Conservation (phyloP, 2,888 invertebrate species). For the Ichneumoninae sp. region DNA sequence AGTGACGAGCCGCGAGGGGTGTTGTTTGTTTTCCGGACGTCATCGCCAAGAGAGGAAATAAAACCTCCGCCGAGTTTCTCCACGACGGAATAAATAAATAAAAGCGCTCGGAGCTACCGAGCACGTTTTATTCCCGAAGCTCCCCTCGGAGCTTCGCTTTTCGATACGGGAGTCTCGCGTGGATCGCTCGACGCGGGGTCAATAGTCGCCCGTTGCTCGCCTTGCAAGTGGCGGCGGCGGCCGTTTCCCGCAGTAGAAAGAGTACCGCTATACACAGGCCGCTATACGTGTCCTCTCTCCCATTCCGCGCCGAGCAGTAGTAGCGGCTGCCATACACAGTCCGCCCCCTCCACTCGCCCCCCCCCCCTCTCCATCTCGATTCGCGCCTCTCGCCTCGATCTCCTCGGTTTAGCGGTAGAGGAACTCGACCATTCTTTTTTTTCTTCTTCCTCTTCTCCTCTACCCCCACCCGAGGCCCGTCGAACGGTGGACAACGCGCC, state of each 20-base stretch:
- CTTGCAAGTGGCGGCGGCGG: slow-evolving; percentile 77
- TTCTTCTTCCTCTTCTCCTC: slow-evolving; percentile 66
- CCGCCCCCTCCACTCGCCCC: slow-evolving; percentile 58
- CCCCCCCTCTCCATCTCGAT: slow-evolving; percentile 28
- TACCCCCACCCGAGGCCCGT: slow-evolving; percentile 36
- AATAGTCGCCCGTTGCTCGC: slow-evolving; percentile 81
- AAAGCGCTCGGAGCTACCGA: not conserved
- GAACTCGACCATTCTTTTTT: slow-evolving; percentile 39
- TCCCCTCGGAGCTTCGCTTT: slow-evolving; percentile 11
- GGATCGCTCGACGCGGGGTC: slow-evolving; percentile 76
- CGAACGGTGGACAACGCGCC: slow-evolving; percentile 68
- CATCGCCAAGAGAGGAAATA: not conserved
- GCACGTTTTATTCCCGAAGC: slow-evolving; percentile 11
- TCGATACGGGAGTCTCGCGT: slow-evolving; percentile 38
- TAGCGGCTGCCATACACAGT: slow-evolving; percentile 60
- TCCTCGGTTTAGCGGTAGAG: slow-evolving; percentile 41
- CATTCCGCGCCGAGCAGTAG: slow-evolving; percentile 29
- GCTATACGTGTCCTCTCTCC: slow-evolving; percentile 78
- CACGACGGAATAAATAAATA: slow-evolving; percentile 36
- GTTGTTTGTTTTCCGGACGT: not conserved
- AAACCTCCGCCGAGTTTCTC: not conserved
- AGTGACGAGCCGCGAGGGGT: not conserved
- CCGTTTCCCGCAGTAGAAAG: slow-evolving; percentile 75
- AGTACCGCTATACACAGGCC: slow-evolving; percentile 82
- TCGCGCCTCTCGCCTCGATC: slow-evolving; percentile 55